phyloP scores from a whole-genome alignment of 2,888 invertebrate species.

The Cheilosia scutellata region DNA sequence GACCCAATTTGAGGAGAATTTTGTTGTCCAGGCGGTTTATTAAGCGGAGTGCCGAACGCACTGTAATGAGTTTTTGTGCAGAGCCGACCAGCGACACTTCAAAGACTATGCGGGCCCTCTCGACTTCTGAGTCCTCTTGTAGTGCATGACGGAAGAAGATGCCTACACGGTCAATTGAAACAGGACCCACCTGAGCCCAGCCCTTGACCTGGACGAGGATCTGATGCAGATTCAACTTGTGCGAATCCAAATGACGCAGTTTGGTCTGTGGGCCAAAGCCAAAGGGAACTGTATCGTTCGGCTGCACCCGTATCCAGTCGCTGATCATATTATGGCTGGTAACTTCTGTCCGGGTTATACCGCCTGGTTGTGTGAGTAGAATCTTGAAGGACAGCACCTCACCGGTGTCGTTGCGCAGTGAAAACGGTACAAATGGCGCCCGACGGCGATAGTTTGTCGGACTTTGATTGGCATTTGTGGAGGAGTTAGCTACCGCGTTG shows the following conservation, averaged over 20 bases:
- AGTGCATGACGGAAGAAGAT: slow-evolving; percentile 92
- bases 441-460: slow-evolving; percentile 87
- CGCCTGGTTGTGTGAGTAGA: slow-evolving; percentile 89
- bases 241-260: slow-evolving; percentile 89
- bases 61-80: slow-evolving; percentile 93
- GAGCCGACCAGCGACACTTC: slow-evolving; percentile 96
- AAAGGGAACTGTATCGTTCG: slow-evolving; percentile 92
- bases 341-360: slow-evolving; percentile 83
- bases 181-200: slow-evolving; percentile 94
- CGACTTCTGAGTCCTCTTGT: slow-evolving; percentile 79
- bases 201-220: slow-evolving; percentile 95
- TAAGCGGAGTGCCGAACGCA: slow-evolving; percentile 94
- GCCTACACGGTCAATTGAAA: slow-evolving; percentile 98
- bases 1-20: slow-evolving; percentile 89
- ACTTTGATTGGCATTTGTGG: slow-evolving; percentile 60
- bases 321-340: slow-evolving; percentile 80
- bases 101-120: slow-evolving; percentile 93
- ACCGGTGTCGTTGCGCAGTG: slow-evolving; percentile 96
- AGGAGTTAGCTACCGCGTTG: slow-evolving; percentile 42
- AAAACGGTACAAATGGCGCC: slow-evolving; percentile 97
- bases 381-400: slow-evolving; percentile 94
- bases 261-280: slow-evolving; percentile 92
- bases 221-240: slow-evolving; percentile 92
- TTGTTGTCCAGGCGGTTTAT: slow-evolving; percentile 90
- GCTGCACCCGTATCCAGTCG: slow-evolving; percentile 90